Conservation (phyloP, 92 coral and sea anemone species). For the Muricea muricata region DNA sequence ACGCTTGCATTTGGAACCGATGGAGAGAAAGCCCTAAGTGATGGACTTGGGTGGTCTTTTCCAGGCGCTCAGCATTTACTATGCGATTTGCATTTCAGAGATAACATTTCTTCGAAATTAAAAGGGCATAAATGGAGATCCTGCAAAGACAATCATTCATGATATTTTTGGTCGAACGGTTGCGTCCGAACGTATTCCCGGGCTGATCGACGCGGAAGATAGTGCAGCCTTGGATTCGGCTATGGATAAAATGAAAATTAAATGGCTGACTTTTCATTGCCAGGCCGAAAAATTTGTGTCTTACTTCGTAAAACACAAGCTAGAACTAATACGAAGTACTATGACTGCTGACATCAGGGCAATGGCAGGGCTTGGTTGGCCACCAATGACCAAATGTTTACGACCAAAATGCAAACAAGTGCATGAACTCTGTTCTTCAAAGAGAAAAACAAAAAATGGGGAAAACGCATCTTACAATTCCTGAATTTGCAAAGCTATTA, state of each 20-base stretch:
- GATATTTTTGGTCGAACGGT: constrained; percentile 7
- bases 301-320: neutral
- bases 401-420: constrained; percentile 59
- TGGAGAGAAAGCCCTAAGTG: constrained; percentile 51
- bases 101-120: constrained; percentile 46
- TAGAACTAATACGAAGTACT: constrained; percentile 16
- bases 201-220: constrained; percentile 30
- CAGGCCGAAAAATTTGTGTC: too few relatives aligned
- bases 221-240: neutral
- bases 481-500: constrained; percentile 28
- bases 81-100: constrained; percentile 51
- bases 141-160: neutral
- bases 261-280: too few relatives aligned
- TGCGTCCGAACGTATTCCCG: constrained; percentile 28
- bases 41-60: constrained; percentile 55
- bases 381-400: constrained; percentile 56
- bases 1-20: constrained; percentile 51
- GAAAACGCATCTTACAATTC: constrained; percentile 46
- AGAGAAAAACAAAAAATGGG: constrained; percentile 34
- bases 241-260: neutral
- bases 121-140: neutral
- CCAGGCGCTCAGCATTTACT: constrained; percentile 46
- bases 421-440: constrained; percentile 57
- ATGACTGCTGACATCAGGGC: constrained; percentile 50
- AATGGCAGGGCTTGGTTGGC: constrained; percentile 65